Base-by-base conservation (phyloP, 2,797 vertebrate genomes). In the Alcedo quadribrachys region DNA sequence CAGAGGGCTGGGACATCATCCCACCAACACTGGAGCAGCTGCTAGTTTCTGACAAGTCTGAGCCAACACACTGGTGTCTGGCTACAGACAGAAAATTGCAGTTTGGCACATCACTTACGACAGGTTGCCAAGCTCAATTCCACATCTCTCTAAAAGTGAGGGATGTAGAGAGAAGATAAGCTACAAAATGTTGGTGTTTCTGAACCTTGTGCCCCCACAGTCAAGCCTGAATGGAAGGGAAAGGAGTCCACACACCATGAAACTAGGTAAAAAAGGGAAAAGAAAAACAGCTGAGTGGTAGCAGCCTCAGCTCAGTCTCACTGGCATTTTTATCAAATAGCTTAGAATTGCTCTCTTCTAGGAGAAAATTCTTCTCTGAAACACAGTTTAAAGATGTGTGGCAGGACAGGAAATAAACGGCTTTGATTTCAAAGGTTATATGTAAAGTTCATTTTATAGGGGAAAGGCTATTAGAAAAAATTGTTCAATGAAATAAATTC, bases 21-120 rank as follows among this genome's bases (percentile, higher is more conserved):
- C 12, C 51, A 62, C 15, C 17, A 63, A 8, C 8, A 12, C 10
- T 0, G 30, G 42, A 71, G 73, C 61, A 37, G 4, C 33, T 37
- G 55, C 51, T 0, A 1, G 0, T 6, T 37, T 30, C 60, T 32
- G 66, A 46, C 1, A 2, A 69, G 53, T 2, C 19, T n/a, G 32
- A 78, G 71, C 50, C 61, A 70, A 21, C 50, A 19, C 2, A 0
- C 22, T 46, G 35, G 51, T 69, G 77, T 76, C 21, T 8, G 4
- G 67, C 51, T 45, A 25, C 48, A 57, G 81, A 55, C 28, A 42
- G 60, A 25, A 67, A 79, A 71, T 75, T 2, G 5, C 45, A 43
- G 35, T 6, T 63, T 66, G 81, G 80, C 48, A 79, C 45, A 61
- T 40, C 48, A 13, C 12, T 69, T 74, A 75, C 61, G 53, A 67